Evolutionary conservation across 1,140 invertebrate species (phyloP).

Genomic region (Cherax destructor): DNA sequence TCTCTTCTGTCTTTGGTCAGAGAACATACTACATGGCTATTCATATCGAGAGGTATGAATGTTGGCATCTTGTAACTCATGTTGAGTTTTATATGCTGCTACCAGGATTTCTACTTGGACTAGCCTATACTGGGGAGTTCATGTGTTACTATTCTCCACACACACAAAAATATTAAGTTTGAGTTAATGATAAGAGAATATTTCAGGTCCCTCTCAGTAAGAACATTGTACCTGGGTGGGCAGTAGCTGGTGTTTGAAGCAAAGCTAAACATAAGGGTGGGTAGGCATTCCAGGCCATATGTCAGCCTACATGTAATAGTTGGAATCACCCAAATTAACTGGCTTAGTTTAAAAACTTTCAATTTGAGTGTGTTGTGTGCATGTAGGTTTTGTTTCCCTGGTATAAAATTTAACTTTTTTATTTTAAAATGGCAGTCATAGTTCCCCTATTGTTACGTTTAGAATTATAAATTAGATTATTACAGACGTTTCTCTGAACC

Average conservation of each 20-base stretch:
- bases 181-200: conserved; percentile 12
- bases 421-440: conserved; percentile 35
- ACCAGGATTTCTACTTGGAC: conserved; percentile 64
- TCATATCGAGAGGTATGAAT: conserved; percentile 62
- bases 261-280: conserved; percentile 25
- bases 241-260: conserved; percentile 40
- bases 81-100: conserved; percentile 67
- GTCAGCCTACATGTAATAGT: conserved; percentile 33
- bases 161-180: not conserved
- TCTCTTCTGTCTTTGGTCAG: conserved; percentile 62
- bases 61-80: conserved; percentile 63
- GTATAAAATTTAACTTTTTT: conserved; percentile 41
- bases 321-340: conserved; percentile 32
- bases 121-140: conserved; percentile 54
- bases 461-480: conserved; percentile 27
- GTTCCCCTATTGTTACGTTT: conserved; percentile 34
- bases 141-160: conserved; percentile 13
- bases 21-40: conserved; percentile 65
- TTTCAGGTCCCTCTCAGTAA: conserved; percentile 59
- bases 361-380: conserved; percentile 56
- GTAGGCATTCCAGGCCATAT: conserved; percentile 9
- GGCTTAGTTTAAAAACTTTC: conserved; percentile 49
- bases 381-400: conserved; percentile 52
- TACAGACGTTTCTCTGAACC: conserved; percentile 57
- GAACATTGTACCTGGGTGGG: conserved; percentile 57